phyloP scores from a whole-genome alignment of 2,888 invertebrate genomes.

The Eupeodes luniger region DNA sequence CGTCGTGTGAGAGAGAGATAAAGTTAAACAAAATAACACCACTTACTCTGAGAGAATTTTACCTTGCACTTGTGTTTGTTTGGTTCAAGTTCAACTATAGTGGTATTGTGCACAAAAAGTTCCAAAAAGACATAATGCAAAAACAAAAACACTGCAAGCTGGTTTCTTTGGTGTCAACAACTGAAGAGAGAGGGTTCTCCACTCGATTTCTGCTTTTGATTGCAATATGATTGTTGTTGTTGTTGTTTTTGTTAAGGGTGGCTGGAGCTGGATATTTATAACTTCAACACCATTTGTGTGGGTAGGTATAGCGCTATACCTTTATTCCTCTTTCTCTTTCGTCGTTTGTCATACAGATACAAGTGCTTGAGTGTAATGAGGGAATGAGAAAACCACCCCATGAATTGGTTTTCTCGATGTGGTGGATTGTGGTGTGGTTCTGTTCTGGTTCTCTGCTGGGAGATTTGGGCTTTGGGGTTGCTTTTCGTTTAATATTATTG shows the following conservation, averaged over 20 bases:
- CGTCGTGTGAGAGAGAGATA: background rate
- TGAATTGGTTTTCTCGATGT: conserved; percentile 8
- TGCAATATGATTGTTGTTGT: conserved; percentile 12
- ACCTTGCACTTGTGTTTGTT: conserved; percentile 53
- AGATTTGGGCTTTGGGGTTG: conserved; percentile 1
- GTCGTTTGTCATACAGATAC: no score
- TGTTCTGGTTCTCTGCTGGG: background rate
- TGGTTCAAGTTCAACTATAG: conserved; percentile 75
- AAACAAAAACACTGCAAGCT: conserved; percentile 7
- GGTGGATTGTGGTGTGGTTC: background rate
- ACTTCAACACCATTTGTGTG: background rate
- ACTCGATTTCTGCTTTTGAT: conserved; percentile 41
- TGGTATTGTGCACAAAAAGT: conserved; percentile 44
- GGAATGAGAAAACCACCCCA: conserved; percentile 52
- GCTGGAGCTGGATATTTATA: conserved; percentile 1
- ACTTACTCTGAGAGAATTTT: conserved; percentile 9
- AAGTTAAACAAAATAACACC: background rate
- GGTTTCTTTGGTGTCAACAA: background rate
- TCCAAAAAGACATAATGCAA: conserved; percentile 15
- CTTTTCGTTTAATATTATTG: background rate
- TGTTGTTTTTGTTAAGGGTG: background rate
- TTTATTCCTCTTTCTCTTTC: no score
- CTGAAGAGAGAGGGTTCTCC: conserved; percentile 5
- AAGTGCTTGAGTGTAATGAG: conserved; percentile 10
- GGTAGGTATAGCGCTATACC: no score